A percentile compares a stretch with the other conserved stretches of the same genome.
Evolutionary conservation across 2,113 vertebrate genomes (phyloP).

Genomic region (Cisticola juncidis): DNA sequence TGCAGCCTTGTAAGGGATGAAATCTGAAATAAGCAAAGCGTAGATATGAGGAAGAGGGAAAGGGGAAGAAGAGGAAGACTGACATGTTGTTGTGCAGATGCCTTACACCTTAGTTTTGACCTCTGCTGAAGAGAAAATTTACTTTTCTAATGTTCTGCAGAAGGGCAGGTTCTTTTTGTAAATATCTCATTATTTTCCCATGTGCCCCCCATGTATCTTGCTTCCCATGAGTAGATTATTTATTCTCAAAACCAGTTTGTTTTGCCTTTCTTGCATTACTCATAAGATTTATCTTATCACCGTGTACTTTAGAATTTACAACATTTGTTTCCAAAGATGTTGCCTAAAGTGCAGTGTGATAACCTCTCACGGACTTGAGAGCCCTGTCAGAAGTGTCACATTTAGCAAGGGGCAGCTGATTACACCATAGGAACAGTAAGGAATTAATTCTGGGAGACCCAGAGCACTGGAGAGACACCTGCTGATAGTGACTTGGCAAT

Average conservation of each 20-base stretch:
- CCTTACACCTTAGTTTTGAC: not conserved
- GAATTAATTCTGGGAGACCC: not conserved
- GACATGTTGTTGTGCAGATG: not conserved
- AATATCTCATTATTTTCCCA: not conserved
- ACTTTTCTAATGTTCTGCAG: not conserved
- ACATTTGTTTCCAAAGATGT: not conserved
- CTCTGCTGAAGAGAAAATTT: not conserved
- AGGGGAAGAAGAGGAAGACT: not conserved
- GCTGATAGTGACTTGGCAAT: not conserved
- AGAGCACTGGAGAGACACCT: not conserved
- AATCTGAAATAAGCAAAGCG: not conserved
- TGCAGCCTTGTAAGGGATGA: not conserved
- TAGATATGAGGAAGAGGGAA: not conserved
- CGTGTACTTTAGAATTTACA: not conserved
- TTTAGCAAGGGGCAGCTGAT: not conserved
- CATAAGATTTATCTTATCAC: not conserved
- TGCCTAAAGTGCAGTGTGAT: not conserved
- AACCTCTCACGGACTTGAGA: not conserved
- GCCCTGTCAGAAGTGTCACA: accelerated
- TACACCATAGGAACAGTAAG: not conserved
- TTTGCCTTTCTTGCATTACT: not conserved
- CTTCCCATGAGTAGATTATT: not conserved
- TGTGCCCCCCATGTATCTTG: not conserved
- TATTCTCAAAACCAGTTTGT: not conserved
- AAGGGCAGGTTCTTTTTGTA: not conserved